Evolutionary conservation across 2,113 vertebrate species (phyloP), one percentile per base, ranked within the genome.

Genomic region (Tupaia chinensis): DNA sequence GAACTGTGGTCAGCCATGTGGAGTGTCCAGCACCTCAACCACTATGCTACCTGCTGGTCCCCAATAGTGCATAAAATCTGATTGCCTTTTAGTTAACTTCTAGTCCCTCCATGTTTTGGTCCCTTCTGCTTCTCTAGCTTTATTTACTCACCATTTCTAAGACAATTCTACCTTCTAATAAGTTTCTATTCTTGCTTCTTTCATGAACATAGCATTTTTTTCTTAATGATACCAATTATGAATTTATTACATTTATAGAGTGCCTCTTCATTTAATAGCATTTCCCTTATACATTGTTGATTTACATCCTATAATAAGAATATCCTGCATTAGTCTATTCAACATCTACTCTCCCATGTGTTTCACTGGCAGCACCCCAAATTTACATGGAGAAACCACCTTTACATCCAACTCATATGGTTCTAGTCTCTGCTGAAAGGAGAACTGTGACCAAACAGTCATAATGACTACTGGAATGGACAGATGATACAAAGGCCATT

Each of bases 91-190:
- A n/a, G n/a, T 70, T 60, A 63, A 74, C 60, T 58, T 63, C 27
- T 19, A 11, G 29, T 72, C 32, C 17, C 7, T 83, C 27, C 65
- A 10, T 53, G 3, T 6, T 77, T 85, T 60, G 29, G 5, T 73
- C 25, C 16, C 72, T 12, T 87, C 34, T 72, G 19, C 9, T 80
- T 68, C 53, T 60, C 25, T 56, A 27, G 12, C 54, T 92, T 87
- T 74, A 44, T 54, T 70, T 63, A 44, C 15, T 58, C 2, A 32
- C 27, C n/a, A 74, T 79, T 80, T 90, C 63, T 23, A 94, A 69
- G 88, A 88, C 56, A 56, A 65, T 87, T 92, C 91, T 83, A 65
- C 16, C 17, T 87, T 72, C 77, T 84, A 56, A 72, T 68, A 22
- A 34, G 29, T 80, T 56, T 94, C 44, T 72, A 23, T 69, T 65